Evolutionary conservation across 2,888 invertebrate species (phyloP).

Genomic region (Brachyptera risi): DNA sequence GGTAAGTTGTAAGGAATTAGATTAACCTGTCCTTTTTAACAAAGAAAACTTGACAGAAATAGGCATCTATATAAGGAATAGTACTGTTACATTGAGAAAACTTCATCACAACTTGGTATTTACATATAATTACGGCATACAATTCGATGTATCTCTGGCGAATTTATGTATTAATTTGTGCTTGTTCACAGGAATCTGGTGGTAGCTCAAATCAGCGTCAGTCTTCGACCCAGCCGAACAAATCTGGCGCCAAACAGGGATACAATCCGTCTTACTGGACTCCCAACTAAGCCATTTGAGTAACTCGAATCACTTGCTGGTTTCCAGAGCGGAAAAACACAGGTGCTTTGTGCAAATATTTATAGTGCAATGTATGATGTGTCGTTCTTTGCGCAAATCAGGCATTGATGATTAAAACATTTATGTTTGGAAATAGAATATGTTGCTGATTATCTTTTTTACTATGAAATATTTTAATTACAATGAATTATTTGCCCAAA

Average conservation of each 20-base stretch:
- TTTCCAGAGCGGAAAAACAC: constrained; percentile 1
- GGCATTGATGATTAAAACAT: constrained; percentile 26
- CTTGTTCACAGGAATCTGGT: constrained; percentile 60
- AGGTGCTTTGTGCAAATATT: constrained; percentile 30
- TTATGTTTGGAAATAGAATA: constrained; percentile 21
- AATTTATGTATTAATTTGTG: too few relatives aligned
- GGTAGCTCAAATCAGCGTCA: constrained; percentile 51
- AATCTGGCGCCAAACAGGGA: constrained; percentile 55
- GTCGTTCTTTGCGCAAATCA: constrained; percentile 28
- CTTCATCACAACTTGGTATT: too few relatives aligned
- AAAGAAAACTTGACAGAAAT: constrained; percentile 20
- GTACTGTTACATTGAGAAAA: constrained; percentile 21
- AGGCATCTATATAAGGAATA: constrained; percentile 25
- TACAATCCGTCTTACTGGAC: constrained; percentile 51
- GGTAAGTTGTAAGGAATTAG: constrained; percentile 32
- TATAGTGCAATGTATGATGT: constrained; percentile 26
- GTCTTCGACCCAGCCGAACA: constrained; percentile 51
- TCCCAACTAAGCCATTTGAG: constrained; percentile 35
- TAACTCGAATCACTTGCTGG: constrained; percentile 1
- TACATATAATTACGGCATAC: too few relatives aligned
- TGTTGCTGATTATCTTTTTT: constrained; percentile 23
- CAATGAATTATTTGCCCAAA: constrained; percentile 30
- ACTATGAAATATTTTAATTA: constrained; percentile 29
- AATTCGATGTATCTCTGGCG: too few relatives aligned
- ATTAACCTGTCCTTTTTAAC: constrained; percentile 24